Conservation (phyloP, 2,113 vertebrate species). For the Ibidorhyncha struthersii region DNA sequence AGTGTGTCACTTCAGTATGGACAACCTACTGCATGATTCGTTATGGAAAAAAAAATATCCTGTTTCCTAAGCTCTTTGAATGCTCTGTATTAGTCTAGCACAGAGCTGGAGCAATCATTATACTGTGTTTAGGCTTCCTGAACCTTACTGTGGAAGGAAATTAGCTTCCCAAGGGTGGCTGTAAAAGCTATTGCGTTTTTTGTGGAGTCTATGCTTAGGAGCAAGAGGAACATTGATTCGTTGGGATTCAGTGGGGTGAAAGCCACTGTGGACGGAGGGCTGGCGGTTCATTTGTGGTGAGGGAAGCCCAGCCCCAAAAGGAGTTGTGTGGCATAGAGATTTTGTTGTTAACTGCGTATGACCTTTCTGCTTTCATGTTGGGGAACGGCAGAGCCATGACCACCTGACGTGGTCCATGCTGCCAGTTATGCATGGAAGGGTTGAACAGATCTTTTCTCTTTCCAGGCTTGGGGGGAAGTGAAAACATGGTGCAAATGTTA, state of each 20-base stretch:
- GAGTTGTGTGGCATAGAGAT: not conserved
- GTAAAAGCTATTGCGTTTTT: not conserved
- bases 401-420: not conserved
- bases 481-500: not conserved
- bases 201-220: not conserved
- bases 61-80: constrained; percentile 23
- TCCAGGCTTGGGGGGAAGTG: not conserved
- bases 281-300: not conserved
- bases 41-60: not conserved
- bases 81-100: not conserved
- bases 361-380: not conserved
- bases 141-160: not conserved
- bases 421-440: not conserved
- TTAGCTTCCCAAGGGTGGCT: not conserved
- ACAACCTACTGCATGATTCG: not conserved
- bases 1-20: not conserved
- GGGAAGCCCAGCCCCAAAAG: not conserved
- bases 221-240: not conserved
- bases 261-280: fast-evolving
- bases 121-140: not conserved
- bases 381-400: not conserved
- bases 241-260: not conserved
- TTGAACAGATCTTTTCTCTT: not conserved
- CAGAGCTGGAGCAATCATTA: not conserved
- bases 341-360: not conserved